A percentile compares a stretch with the other conserved stretches of the same genome.
These are phyloP conservation scores for Penaeus japonicus DNA, from an alignment of 1,140 invertebrate species.

Conservation along the genomic window DNA sequence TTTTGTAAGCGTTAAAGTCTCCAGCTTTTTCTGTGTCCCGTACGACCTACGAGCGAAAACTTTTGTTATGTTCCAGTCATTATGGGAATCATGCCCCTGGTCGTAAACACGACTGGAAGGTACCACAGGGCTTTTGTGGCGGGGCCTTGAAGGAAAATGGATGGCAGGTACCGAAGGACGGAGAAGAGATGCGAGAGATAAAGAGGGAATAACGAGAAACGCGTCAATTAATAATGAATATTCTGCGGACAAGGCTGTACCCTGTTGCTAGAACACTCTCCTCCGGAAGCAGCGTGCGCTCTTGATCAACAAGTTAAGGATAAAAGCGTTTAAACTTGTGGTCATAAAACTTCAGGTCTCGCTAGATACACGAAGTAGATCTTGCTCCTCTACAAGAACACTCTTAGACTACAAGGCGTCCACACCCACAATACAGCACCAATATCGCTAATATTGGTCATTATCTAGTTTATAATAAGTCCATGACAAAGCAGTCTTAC, in stretches of 20 bases:
- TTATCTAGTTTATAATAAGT: too few species aligned
- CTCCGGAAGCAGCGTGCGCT: background rate
- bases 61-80: conserved; percentile 30
- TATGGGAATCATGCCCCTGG: conserved; percentile 48
- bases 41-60: background rate
- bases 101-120: conserved; percentile 54
- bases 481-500: too few species aligned
- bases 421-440: too few species aligned
- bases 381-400: too few species aligned
- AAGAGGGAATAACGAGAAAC: conserved; percentile 31
- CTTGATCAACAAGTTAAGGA: too few species aligned
- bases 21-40: background rate
- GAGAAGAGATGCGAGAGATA: conserved; percentile 35
- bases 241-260: background rate
- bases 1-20: conserved; percentile 19
- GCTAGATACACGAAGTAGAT: too few species aligned
- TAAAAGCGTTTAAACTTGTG: too few species aligned
- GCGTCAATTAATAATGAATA: conserved; percentile 17
- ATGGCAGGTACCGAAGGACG: conserved; percentile 52
- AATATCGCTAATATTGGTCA: too few species aligned
- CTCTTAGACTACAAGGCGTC: too few species aligned
- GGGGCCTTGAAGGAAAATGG: conserved; percentile 52
- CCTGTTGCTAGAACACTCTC: background rate
- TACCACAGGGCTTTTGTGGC: conserved; percentile 55
- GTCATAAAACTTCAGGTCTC: too few species aligned